These are phyloP conservation scores for Formica exsecta DNA, from an alignment of 1,140 invertebrate genomes.

Conservation along the genomic window DNA sequence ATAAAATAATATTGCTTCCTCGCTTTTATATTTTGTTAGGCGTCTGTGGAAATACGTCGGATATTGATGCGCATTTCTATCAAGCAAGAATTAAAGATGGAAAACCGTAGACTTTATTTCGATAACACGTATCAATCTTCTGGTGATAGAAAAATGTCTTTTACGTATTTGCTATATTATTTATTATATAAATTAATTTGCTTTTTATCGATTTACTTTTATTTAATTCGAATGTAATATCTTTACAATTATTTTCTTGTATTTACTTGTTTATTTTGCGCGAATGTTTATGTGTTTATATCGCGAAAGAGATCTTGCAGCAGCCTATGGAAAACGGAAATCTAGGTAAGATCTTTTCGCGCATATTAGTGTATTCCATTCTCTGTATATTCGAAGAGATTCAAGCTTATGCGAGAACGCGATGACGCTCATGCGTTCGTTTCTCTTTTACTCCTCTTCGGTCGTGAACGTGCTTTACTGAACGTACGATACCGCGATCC, in stretches of 20 bases:
- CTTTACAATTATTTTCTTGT: too few species aligned
- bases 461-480: slow-evolving; percentile 73
- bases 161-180: background rate
- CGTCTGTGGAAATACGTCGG: background rate
- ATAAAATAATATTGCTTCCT: background rate
- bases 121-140: background rate
- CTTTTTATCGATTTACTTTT: too few species aligned
- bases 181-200: too few species aligned
- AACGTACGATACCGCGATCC: slow-evolving; percentile 58
- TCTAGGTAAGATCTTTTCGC: slow-evolving; percentile 13
- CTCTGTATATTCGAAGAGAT: slow-evolving; percentile 63
- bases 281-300: background rate
- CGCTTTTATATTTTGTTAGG: background rate
- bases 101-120: background rate
- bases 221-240: too few species aligned
- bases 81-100: background rate
- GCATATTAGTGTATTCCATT: slow-evolving; percentile 1
- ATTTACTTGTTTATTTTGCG: background rate
- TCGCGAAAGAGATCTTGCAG: background rate
- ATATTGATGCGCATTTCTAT: background rate
- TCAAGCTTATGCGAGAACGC: slow-evolving; percentile 24
- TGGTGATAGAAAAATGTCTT: background rate
- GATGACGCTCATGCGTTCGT: background rate
- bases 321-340: background rate
- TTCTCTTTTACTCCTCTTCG: background rate